These are phyloP conservation scores for Sula dactylatra DNA, from an alignment of 2,113 vertebrate species.

Conservation along the genomic window DNA sequence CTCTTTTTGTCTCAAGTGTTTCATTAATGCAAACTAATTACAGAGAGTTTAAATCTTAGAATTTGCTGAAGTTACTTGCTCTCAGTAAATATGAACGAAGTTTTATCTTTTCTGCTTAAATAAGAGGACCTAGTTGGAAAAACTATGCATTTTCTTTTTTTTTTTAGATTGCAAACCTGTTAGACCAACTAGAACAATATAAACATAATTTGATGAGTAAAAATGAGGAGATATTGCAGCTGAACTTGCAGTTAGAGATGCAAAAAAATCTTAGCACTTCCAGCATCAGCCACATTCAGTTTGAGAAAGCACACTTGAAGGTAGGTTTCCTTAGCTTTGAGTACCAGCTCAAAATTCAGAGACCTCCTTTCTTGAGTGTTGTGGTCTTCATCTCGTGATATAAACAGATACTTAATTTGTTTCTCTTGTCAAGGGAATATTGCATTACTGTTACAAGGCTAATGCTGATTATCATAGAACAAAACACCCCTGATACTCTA, in stretches of 20 bases:
- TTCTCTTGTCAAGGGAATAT: neutral
- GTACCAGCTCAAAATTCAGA: neutral
- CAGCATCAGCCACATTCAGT: slow-evolving; percentile 71
- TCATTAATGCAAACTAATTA: neutral
- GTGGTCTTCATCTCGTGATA: neutral
- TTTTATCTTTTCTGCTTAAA: neutral
- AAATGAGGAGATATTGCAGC: slow-evolving; percentile 78
- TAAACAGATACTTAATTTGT: neutral
- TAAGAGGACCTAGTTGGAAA: neutral
- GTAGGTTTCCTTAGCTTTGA: slow-evolving; percentile 58
- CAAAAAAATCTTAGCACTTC: slow-evolving; percentile 62
- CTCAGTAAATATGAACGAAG: neutral
- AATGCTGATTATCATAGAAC: neutral
- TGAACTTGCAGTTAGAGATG: slow-evolving; percentile 79
- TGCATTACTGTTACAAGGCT: neutral
- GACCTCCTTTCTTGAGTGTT: neutral
- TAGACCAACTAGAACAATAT: slow-evolving; percentile 77
- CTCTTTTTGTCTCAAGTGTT: neutral
- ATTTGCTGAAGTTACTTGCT: neutral
- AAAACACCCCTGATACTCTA: fast-evolving
- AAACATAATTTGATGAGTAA: slow-evolving; percentile 78
- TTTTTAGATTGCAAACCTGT: slow-evolving; percentile 76
- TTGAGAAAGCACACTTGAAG: slow-evolving; percentile 75
- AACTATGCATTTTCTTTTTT: neutral
- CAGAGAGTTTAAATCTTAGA: neutral